These are phyloP conservation scores for Drosophila pegasa DNA, from an alignment of 2,888 invertebrate genomes.

Conservation along the genomic window DNA sequence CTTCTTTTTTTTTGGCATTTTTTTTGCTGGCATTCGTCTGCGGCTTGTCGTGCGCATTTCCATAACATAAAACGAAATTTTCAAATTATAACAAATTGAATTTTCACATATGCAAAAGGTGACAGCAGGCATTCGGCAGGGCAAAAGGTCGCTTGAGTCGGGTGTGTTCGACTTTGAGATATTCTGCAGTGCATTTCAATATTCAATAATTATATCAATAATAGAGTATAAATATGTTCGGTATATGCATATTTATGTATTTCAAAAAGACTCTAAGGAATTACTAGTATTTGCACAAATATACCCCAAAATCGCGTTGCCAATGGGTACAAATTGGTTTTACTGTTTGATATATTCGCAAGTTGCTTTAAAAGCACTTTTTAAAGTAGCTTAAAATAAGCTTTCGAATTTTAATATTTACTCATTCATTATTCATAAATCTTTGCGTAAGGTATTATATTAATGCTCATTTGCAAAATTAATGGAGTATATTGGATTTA, in stretches of 20 bases:
- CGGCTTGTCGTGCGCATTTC: slow-evolving; percentile 69
- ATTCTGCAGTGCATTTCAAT: neutral
- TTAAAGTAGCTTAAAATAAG: neutral
- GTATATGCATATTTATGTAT: too few relatives aligned
- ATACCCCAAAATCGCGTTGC: neutral
- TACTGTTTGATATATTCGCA: neutral
- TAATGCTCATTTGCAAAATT: neutral
- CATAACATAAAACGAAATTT: slow-evolving; percentile 75
- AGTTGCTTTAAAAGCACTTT: slow-evolving; percentile 6
- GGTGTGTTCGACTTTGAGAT: neutral
- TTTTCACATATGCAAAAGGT: slow-evolving; percentile 50
- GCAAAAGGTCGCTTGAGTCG: neutral
- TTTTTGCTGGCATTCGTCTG: slow-evolving; percentile 34
- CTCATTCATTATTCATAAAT: slow-evolving; percentile 4
- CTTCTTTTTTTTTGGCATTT: slow-evolving; percentile 22
- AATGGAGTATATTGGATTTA: neutral
- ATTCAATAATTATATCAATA: too few relatives aligned
- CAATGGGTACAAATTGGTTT: neutral
- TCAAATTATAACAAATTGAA: slow-evolving; percentile 79
- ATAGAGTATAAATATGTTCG: too few relatives aligned
- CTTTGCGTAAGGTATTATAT: neutral
- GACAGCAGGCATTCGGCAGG: slow-evolving; percentile 1
- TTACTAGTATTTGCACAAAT: too few relatives aligned
- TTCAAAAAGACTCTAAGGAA: too few relatives aligned
- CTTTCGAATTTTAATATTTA: neutral